These are phyloP conservation scores for Orchesella cincta DNA, from an alignment of 1,140 invertebrate genomes.

Conservation along the genomic window DNA sequence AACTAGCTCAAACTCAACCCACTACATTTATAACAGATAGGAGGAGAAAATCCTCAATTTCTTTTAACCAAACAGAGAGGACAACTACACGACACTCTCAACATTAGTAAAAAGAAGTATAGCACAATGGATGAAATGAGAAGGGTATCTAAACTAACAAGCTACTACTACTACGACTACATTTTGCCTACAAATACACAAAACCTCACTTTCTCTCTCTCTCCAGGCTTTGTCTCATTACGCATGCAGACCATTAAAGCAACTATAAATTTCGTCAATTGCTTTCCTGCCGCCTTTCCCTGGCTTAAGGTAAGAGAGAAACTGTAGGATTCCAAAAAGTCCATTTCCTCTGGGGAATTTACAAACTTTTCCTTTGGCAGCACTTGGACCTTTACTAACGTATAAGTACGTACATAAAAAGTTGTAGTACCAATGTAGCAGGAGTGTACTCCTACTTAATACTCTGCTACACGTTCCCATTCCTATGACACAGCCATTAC, in stretches of 20 bases:
- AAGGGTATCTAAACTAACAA: conserved; percentile 17
- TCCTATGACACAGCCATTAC: conserved; percentile 11
- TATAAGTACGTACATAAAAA: neutral
- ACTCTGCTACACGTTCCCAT: neutral
- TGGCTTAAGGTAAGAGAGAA: conserved; percentile 3
- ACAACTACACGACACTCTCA: no score
- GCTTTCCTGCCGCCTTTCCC: conserved; percentile 26
- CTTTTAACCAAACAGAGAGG: no score
- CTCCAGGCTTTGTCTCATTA: conserved; percentile 18
- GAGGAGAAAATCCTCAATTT: no score
- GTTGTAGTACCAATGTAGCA: neutral
- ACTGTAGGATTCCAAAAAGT: conserved; percentile 19
- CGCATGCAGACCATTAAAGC: conserved; percentile 28
- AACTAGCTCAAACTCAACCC: no score
- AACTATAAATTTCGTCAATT: conserved; percentile 30
- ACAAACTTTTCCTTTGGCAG: conserved; percentile 20
- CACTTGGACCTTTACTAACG: neutral
- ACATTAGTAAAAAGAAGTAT: no score
- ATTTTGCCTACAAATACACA: no score
- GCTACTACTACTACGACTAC: neutral
- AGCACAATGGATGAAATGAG: no score
- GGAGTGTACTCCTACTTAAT: neutral
- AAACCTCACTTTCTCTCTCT: neutral
- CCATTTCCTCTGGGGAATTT: conserved; percentile 25
- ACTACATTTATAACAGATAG: no score